Evolutionary conservation across 2,113 vertebrate species (phyloP).

Genomic region (Otolemur garnettii): DNA sequence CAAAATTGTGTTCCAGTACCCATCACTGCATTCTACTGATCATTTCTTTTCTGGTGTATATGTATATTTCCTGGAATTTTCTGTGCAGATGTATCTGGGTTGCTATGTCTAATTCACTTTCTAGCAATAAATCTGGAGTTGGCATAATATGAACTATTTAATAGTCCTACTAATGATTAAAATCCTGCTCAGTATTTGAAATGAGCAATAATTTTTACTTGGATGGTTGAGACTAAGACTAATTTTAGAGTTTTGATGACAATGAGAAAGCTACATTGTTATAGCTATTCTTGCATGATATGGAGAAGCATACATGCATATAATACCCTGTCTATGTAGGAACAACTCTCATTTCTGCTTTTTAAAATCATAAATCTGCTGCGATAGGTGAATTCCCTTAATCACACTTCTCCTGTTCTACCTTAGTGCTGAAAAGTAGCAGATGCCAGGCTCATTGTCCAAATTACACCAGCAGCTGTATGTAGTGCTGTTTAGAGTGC

Average conservation of each 20-base stretch:
- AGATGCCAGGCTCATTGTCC: slow-evolving; percentile 72
- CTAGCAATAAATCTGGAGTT: background rate
- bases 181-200: background rate
- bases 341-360: slow-evolving; percentile 46
- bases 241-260: slow-evolving; percentile 11
- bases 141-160: background rate
- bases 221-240: background rate
- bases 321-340: background rate
- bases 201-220: background rate
- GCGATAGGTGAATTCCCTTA: slow-evolving; percentile 64
- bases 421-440: slow-evolving; percentile 81
- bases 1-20: slow-evolving; percentile 28
- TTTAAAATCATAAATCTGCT: slow-evolving; percentile 44
- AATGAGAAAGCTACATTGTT: background rate
- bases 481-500: slow-evolving; percentile 66
- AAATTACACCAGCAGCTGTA: slow-evolving; percentile 79
- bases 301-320: background rate
- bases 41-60: background rate
- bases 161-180: background rate
- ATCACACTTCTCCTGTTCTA: slow-evolving; percentile 68
- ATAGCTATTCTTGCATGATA: background rate
- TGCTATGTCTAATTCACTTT: slow-evolving; percentile 2
- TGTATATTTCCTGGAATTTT: background rate
- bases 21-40: background rate
- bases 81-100: background rate